These are phyloP conservation scores for Tetropium fuscum DNA, from an alignment of 2,888 invertebrate species.

Conservation along the genomic window DNA sequence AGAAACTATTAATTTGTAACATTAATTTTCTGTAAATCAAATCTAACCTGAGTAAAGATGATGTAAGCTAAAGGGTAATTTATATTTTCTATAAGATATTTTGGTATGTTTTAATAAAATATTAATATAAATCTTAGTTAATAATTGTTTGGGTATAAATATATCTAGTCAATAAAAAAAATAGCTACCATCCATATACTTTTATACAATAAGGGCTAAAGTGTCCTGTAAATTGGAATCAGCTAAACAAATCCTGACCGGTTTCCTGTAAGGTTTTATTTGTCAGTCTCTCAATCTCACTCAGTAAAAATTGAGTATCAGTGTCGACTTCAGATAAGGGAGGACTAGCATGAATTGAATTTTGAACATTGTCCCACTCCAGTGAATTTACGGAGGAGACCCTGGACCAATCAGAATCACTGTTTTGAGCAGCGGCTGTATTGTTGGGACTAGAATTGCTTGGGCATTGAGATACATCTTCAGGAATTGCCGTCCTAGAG, in stretches of 20 bases:
- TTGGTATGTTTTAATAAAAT: too few relatives aligned
- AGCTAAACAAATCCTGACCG: slow-evolving; percentile 65
- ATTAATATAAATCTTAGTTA: too few relatives aligned
- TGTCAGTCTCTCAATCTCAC: slow-evolving; percentile 77
- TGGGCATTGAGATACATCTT: slow-evolving; percentile 46
- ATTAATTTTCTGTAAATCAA: too few relatives aligned
- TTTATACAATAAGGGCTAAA: slow-evolving; percentile 10
- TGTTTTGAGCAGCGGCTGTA: slow-evolving; percentile 48
- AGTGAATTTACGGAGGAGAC: slow-evolving; percentile 76
- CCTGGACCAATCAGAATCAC: slow-evolving; percentile 71
- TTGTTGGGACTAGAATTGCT: slow-evolving; percentile 56
- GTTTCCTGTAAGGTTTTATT: slow-evolving; percentile 76
- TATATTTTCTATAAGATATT: too few relatives aligned
- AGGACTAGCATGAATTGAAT: slow-evolving; percentile 58
- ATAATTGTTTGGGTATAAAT: too few relatives aligned
- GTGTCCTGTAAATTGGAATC: slow-evolving; percentile 45
- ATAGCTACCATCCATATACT: background rate
- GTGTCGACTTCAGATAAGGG: slow-evolving; percentile 70
- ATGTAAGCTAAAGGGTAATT: too few relatives aligned
- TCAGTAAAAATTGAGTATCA: slow-evolving; percentile 74
- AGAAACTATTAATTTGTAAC: too few relatives aligned
- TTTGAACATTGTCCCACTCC: slow-evolving; percentile 76
- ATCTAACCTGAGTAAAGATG: too few relatives aligned
- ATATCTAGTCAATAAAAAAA: background rate
- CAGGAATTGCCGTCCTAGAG: slow-evolving; percentile 56